phyloP scores from a whole-genome alignment of 1,140 invertebrate species.

The Drosophila virilis region DNA sequence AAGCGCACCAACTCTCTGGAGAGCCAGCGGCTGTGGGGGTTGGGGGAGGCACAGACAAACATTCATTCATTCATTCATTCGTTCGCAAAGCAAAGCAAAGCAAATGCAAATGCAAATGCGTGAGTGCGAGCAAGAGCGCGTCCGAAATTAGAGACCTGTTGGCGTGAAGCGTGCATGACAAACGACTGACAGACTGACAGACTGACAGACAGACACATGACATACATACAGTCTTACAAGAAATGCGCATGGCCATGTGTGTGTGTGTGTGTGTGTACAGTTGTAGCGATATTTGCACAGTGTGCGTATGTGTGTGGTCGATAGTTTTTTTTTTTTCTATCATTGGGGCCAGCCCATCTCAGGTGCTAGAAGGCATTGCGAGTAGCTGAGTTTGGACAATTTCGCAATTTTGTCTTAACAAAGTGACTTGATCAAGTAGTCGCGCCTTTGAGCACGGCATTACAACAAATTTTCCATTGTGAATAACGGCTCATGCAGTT shows the following conservation, averaged over 20 bases:
- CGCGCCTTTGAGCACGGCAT: no score
- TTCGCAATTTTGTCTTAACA: no score
- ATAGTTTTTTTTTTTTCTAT: not conserved
- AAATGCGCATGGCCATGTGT: not conserved
- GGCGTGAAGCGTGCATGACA: constrained; percentile 61
- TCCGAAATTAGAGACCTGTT: constrained; percentile 74
- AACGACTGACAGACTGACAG: constrained; percentile 20
- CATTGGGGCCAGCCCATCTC: no score
- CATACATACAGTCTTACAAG: constrained; percentile 3
- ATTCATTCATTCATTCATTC: constrained; percentile 47
- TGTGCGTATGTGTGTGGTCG: not conserved
- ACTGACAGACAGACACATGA: constrained; percentile 3
- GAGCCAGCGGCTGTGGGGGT: constrained; percentile 10
- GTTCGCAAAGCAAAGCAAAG: constrained; percentile 26
- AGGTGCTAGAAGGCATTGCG: no score
- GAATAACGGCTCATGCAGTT: no score
- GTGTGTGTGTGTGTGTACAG: not conserved
- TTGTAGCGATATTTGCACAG: not conserved
- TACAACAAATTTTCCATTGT: no score
- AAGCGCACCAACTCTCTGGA: constrained; percentile 44
- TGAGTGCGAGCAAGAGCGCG: not conserved
- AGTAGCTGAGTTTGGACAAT: no score
- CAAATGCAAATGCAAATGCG: not conserved
- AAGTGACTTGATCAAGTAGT: no score
- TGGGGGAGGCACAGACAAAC: no score